Evolutionary conservation across 2,888 invertebrate species (phyloP), one percentile per base, ranked within the genome.

Genomic region (Drosophila quinaria): DNA sequence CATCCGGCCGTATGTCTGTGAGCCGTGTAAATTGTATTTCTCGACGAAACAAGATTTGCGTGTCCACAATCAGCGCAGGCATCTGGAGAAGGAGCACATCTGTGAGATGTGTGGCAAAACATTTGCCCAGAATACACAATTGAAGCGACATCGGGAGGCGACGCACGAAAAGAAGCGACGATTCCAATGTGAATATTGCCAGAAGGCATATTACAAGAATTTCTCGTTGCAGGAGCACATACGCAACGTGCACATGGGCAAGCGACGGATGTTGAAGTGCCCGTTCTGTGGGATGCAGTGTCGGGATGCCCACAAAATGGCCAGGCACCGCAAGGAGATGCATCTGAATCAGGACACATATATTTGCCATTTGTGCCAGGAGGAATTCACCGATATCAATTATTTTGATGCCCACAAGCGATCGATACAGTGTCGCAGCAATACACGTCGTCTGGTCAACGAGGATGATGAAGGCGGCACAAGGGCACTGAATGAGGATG

Each of bases 271-370:
- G 84, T 73, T 91, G 0, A 87, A 87, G 25, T 91, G 91, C 10
- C 91, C 91, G 0, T 91, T 91, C 58, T 91, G 91, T 44, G 91
- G 90, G 1, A 90, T 91, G 90, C 89, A 91, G 66, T 91, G 91
- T 33, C 86, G 91, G 0, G 91, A 91, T 66, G 91, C 91, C 1
- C 91, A 91, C 65, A 91, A 91, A 66, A 90, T 91, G 91, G 91
- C 91, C 1, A 72, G 91, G 0, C 91, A 91, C 72, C 91, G 91
- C 33, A 91, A 91, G 55, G 85, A 88, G 17, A 87, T 88, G 74
- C 91, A 91, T 73, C 74, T 91, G 9, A 89, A 90, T 42, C 91
- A 91, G 60, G 87, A 81, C 6, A 74, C 90, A 6, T 91, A 81
- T 47, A 78, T 89, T 35, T 91, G 91, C 25, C 76, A 85, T 17